phyloP scores from a whole-genome alignment of 2,888 invertebrate genomes.

The Pemphredon lugubris region DNA sequence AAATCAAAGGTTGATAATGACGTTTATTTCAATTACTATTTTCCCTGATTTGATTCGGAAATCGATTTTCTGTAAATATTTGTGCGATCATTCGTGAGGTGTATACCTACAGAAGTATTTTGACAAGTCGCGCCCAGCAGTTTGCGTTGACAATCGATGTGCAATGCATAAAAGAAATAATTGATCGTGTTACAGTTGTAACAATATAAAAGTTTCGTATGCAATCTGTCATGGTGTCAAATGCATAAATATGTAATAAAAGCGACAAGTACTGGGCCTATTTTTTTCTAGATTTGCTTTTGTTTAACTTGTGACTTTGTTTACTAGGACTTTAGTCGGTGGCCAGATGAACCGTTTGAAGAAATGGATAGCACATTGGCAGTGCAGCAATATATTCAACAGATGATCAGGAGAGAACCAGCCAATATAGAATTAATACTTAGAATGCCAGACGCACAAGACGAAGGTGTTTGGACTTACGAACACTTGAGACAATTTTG shows the following conservation, averaged over 20 bases:
- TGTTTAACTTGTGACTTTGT: slow-evolving; percentile 9
- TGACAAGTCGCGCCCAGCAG: slow-evolving; percentile 8
- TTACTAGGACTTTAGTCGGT: slow-evolving; percentile 94
- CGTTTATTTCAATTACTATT: slow-evolving; percentile 28
- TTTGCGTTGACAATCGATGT: slow-evolving; percentile 54
- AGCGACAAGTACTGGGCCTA: too few relatives aligned
- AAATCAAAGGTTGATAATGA: slow-evolving; percentile 89
- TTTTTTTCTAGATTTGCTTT: slow-evolving; percentile 4
- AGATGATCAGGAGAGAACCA: slow-evolving; percentile 96
- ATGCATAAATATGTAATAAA: too few relatives aligned
- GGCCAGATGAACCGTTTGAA: slow-evolving; percentile 99
- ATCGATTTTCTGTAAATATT: too few relatives aligned
- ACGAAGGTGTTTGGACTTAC: slow-evolving; percentile 99
- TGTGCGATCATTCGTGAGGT: slow-evolving; percentile 1
- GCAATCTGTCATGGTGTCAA: background rate
- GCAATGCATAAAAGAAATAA: slow-evolving; percentile 13
- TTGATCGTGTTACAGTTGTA: slow-evolving; percentile 33
- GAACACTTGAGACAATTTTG: slow-evolving; percentile 99
- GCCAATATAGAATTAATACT: slow-evolving; percentile 96
- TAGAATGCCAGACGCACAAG: slow-evolving; percentile 97
- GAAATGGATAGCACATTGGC: slow-evolving; percentile 99
- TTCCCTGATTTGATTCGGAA: too few relatives aligned
- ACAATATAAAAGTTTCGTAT: background rate
- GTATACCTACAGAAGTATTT: slow-evolving; percentile 25
- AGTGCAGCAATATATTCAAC: slow-evolving; percentile 99